These are phyloP conservation scores for Aethes cnicana DNA, from an alignment of 2,888 invertebrate genomes.

Conservation along the genomic window DNA sequence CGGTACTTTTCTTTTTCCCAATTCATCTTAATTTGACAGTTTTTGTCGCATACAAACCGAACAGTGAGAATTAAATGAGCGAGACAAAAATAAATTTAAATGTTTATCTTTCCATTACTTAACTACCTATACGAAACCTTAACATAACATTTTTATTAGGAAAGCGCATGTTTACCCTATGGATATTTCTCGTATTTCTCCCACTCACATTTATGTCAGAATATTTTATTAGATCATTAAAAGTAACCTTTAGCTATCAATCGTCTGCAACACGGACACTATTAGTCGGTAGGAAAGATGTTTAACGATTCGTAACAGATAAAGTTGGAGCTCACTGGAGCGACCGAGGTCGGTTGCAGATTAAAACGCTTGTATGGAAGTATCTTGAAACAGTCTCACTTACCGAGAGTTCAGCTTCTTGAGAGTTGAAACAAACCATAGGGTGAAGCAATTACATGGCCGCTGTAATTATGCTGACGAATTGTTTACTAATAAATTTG, in stretches of 20 bases:
- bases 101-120: no score
- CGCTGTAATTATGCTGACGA: neutral
- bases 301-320: conserved; percentile 16
- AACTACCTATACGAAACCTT: no score
- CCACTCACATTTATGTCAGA: no score
- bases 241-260: neutral
- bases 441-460: neutral
- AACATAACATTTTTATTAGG: no score
- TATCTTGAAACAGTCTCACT: conserved; percentile 15
- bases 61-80: no score
- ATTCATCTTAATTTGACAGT: neutral
- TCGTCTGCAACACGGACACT: neutral
- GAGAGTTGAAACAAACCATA: neutral
- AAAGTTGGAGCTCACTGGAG: conserved; percentile 3
- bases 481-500: no score
- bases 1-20: neutral
- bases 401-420: conserved; percentile 4
- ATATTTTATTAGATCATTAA: neutral
- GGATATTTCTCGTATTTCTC: no score
- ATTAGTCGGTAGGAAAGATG: conserved; percentile 6
- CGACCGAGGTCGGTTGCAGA: conserved; percentile 10
- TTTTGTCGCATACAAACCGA: no score
- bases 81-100: no score
- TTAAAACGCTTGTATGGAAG: conserved; percentile 12
- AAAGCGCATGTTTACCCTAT: no score